Percentiles rank a stretch among this genome's conserved stretches.
Evolutionary conservation across 2,888 invertebrate genomes (phyloP).

Genomic region (Fragum fragum): DNA sequence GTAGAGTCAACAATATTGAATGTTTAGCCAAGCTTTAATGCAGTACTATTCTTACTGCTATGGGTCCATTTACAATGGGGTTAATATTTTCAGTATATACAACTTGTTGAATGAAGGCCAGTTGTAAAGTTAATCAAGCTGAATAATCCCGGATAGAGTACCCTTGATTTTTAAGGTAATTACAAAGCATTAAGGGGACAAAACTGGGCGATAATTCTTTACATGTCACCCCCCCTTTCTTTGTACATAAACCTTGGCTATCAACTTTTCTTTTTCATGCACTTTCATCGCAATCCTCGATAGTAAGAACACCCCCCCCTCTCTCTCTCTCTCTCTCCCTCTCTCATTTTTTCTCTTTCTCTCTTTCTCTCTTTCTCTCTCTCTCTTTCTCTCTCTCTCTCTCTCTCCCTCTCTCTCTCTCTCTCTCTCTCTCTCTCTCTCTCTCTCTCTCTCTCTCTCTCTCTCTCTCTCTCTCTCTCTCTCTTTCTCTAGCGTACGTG

Average conservation of each 20-base stretch:
- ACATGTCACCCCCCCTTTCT: no score
- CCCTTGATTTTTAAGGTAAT: conserved; percentile 30
- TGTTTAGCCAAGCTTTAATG: no score
- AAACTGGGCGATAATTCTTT: no score
- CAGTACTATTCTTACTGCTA: no score
- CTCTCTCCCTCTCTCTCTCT: not conserved
- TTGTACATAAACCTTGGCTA: no score
- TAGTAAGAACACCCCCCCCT: not conserved
- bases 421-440: conserved; percentile 1
- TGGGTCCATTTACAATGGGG: no score
- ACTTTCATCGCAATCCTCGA: not conserved
- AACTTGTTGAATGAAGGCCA: conserved; percentile 7
- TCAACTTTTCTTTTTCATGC: not conserved
- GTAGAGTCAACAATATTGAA: no score
- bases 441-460: not conserved
- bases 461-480: no score
- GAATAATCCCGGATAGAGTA: conserved; percentile 20
- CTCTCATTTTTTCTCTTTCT: conserved; percentile 22
- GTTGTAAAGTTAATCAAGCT: not conserved
- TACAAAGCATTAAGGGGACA: conserved; percentile 22
- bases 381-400: conserved; percentile 25
- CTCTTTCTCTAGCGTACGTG: no score
- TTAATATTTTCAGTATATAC: not conserved
- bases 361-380: not conserved
- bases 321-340: conserved; percentile 19